phyloP scores from a whole-genome alignment of 2,797 vertebrate genomes.

The Lacerta viridis region DNA sequence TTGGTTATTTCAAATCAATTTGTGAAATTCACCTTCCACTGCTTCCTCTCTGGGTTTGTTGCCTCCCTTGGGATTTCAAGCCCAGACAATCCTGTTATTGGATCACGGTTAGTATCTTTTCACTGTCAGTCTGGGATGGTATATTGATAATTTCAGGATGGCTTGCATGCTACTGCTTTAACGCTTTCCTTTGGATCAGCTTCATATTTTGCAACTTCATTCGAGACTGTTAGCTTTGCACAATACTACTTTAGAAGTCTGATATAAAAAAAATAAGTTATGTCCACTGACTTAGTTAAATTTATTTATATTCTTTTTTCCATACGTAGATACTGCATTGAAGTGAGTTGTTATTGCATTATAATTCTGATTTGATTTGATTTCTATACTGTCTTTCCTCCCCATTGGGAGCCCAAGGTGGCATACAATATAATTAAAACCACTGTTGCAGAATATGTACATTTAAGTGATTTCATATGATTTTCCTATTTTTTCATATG shows the following conservation, averaged over 20 bases:
- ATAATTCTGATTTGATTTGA: no score
- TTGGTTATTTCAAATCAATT: background rate
- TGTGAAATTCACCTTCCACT: background rate
- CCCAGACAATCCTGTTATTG: background rate
- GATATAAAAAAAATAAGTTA: background rate
- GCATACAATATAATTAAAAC: no score
- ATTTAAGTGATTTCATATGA: background rate
- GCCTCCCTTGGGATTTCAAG: no score
- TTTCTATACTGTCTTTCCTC: no score
- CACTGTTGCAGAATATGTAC: no score
- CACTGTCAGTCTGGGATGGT: background rate
- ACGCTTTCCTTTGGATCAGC: background rate
- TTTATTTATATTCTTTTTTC: background rate
- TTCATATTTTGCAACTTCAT: background rate
- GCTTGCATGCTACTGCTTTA: background rate
- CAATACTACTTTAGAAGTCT: background rate
- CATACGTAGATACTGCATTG: background rate
- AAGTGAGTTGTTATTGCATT: background rate
- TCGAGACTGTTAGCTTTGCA: background rate
- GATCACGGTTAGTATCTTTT: background rate
- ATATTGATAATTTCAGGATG: background rate
- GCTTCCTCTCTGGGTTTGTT: background rate
- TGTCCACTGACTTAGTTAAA: background rate
- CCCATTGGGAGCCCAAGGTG: no score
- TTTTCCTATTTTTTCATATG: background rate